Evolutionary conservation across 2,113 vertebrate genomes (phyloP).

Genomic region (Polypterus senegalus): DNA sequence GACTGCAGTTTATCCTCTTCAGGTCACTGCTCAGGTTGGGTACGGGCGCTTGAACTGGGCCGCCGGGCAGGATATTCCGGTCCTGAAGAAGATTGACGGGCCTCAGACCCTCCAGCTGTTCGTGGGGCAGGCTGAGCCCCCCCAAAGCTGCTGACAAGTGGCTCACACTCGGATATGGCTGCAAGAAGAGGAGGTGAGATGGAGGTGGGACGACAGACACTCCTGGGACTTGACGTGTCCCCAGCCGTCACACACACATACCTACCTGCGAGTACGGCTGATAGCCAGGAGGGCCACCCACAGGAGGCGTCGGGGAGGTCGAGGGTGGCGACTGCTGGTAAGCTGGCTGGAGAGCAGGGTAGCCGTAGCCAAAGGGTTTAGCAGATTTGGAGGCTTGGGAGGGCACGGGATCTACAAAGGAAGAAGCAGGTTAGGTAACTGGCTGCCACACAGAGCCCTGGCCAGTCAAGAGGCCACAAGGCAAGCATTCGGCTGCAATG

Average conservation of each 20-base stretch:
- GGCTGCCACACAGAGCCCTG: slow-evolving; percentile 19
- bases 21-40: slow-evolving; percentile 83
- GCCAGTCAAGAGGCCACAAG: background rate
- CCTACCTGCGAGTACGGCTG: slow-evolving; percentile 60
- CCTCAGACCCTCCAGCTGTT: slow-evolving; percentile 72
- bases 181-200: slow-evolving; percentile 5
- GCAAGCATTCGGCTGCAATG: background rate
- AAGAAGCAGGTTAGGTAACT: slow-evolving; percentile 41
- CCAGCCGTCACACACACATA: background rate
- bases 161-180: slow-evolving; percentile 72
- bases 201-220: background rate
- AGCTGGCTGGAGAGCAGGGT: slow-evolving; percentile 65
- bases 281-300: slow-evolving; percentile 48
- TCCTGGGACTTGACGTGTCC: background rate
- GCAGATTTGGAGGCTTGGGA: slow-evolving; percentile 46
- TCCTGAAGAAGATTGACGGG: slow-evolving; percentile 86
- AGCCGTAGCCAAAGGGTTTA: slow-evolving; percentile 73
- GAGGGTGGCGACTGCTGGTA: slow-evolving; percentile 56
- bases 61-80: slow-evolving; percentile 68
- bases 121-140: slow-evolving; percentile 75
- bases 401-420: slow-evolving; percentile 41
- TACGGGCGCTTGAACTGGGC: slow-evolving; percentile 62
- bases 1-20: slow-evolving; percentile 84
- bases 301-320: slow-evolving; percentile 35
- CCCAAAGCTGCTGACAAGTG: slow-evolving; percentile 77